Evolutionary conservation across 2,888 invertebrate species (phyloP).

Genomic region (Corythucha ciliata): DNA sequence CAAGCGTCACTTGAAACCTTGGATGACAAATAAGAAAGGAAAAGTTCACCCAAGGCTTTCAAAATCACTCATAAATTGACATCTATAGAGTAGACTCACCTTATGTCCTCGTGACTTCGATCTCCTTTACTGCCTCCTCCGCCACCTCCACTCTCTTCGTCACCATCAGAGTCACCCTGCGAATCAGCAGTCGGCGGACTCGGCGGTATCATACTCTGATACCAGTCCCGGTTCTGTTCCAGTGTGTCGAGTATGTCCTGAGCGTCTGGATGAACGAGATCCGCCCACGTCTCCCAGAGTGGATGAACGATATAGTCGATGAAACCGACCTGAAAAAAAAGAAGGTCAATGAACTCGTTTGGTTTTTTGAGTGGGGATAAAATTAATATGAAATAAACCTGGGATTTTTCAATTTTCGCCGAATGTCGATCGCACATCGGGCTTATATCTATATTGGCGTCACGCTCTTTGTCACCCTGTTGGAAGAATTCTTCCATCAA

Average conservation of each 20-base stretch:
- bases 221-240: constrained; percentile 97
- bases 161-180: constrained; percentile 47
- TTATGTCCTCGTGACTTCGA: constrained; percentile 29
- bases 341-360: constrained; percentile 1
- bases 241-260: constrained; percentile 95
- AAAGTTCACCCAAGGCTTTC: background rate
- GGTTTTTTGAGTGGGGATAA: constrained; percentile 1
- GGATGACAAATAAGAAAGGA: too few relatives aligned
- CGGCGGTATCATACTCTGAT: constrained; percentile 88
- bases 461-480: constrained; percentile 93
- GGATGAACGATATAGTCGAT: constrained; percentile 99
- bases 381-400: constrained; percentile 46
- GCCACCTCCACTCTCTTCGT: constrained; percentile 42
- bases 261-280: constrained; percentile 96
- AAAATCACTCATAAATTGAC: background rate
- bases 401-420: constrained; percentile 95
- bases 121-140: constrained; percentile 26
- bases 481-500: constrained; percentile 99
- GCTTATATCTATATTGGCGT: constrained; percentile 91
- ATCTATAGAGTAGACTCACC: constrained; percentile 15
- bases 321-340: constrained; percentile 69
- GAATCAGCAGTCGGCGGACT: constrained; percentile 68
- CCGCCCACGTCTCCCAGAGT: constrained; percentile 98
- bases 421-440: constrained; percentile 99
- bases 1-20: constrained; percentile 59